Percentiles rank a stretch among this genome's conserved stretches.
Evolutionary conservation across 2,888 invertebrate genomes (phyloP).

Genomic region (Folsomia candida): DNA sequence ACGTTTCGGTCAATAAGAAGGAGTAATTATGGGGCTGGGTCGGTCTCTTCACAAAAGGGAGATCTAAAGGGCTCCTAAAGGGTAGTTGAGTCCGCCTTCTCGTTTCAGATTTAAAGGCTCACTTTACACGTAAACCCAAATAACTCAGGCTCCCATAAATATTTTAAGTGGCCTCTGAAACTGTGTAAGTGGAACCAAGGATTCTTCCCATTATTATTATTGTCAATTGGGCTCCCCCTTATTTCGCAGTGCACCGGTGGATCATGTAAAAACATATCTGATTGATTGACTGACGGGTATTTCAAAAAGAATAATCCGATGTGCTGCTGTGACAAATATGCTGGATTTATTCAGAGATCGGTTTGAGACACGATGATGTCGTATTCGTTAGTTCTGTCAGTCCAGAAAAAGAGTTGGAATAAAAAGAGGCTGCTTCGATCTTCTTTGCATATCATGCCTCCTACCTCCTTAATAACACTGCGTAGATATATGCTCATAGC

Average conservation of each 20-base stretch:
- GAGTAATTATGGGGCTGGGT: constrained; percentile 30
- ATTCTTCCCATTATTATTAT: no score
- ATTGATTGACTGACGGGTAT: neutral
- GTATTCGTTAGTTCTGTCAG: no score
- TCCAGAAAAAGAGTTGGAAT: no score
- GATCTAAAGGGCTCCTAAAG: neutral
- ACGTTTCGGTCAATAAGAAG: constrained; percentile 34
- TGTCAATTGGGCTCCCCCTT: no score
- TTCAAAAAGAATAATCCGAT: no score
- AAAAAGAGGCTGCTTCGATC: no score
- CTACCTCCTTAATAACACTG: no score
- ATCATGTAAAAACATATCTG: neutral
- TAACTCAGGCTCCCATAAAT: neutral
- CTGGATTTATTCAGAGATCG: neutral
- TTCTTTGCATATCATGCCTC: no score
- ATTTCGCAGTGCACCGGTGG: no score
- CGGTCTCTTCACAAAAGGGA: constrained; percentile 13
- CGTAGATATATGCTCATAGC: no score
- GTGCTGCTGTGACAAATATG: neutral
- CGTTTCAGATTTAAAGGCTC: neutral
- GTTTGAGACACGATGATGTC: no score
- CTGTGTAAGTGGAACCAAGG: no score
- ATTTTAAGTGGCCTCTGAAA: neutral
- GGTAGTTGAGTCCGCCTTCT: neutral
- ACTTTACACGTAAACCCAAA: neutral